Evolutionary conservation across 2,888 invertebrate genomes (phyloP).

Genomic region (Lithophane semibrunnea): DNA sequence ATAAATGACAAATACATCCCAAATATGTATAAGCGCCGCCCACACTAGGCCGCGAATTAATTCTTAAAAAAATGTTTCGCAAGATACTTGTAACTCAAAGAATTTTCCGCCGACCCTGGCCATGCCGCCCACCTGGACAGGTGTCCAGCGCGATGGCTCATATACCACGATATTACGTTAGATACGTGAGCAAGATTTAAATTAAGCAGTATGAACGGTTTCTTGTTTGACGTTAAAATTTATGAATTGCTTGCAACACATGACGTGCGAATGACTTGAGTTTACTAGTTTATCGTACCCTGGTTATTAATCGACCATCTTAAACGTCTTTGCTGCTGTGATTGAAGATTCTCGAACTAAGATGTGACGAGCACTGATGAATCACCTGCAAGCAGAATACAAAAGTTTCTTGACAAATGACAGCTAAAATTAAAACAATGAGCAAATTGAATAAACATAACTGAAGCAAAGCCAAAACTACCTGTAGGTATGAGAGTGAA

Average conservation of each 20-base stretch:
- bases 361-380: slow-evolving; percentile 72
- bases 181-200: slow-evolving; percentile 74
- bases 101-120: slow-evolving; percentile 79
- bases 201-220: slow-evolving; percentile 63
- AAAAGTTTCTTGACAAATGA: slow-evolving; percentile 84
- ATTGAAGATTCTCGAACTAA: slow-evolving; percentile 70
- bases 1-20: slow-evolving; percentile 37
- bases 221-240: slow-evolving; percentile 39
- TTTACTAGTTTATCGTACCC: slow-evolving; percentile 44
- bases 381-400: slow-evolving; percentile 77
- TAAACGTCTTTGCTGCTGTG: slow-evolving; percentile 53
- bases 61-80: slow-evolving; percentile 70
- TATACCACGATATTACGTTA: slow-evolving; percentile 74
- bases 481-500: slow-evolving; percentile 11
- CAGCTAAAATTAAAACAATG: slow-evolving; percentile 85
- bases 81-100: slow-evolving; percentile 70
- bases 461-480: slow-evolving; percentile 62
- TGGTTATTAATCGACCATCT: slow-evolving; percentile 32
- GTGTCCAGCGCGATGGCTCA: slow-evolving; percentile 81
- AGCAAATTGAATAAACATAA: slow-evolving; percentile 66
- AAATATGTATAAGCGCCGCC: slow-evolving; percentile 55
- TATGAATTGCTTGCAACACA: slow-evolving; percentile 47
- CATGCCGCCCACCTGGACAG: slow-evolving; percentile 85
- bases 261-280: slow-evolving; percentile 50
- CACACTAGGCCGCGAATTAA: slow-evolving; percentile 59